These are phyloP conservation scores for Philopotamus ludificatus DNA, from an alignment of 1,140 invertebrate genomes.

Conservation along the genomic window DNA sequence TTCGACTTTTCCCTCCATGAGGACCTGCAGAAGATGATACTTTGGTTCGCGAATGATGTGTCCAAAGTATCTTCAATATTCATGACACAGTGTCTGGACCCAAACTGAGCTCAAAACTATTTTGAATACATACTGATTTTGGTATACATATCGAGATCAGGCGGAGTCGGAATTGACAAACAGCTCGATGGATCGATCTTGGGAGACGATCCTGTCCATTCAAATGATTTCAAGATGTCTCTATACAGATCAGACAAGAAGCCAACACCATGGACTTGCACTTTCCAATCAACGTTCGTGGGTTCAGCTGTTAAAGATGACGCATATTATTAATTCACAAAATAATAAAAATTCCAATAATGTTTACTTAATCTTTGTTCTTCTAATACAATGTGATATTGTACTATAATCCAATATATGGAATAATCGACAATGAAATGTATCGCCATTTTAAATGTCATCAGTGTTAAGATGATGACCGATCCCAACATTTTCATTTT, in stretches of 20 bases:
- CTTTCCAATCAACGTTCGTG: slow-evolving; percentile 37
- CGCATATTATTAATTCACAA: not conserved
- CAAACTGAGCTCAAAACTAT: too few relatives aligned
- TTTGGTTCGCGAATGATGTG: too few relatives aligned
- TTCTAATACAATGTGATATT: slow-evolving; percentile 35
- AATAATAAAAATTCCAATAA: not conserved
- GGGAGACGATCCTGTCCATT: slow-evolving; percentile 54
- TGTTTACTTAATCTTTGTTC: slow-evolving; percentile 47
- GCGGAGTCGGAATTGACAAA: slow-evolving; percentile 65
- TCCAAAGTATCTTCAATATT: too few relatives aligned
- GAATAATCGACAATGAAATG: slow-evolving; percentile 73
- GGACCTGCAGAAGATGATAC: too few relatives aligned
- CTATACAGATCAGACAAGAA: slow-evolving; percentile 63
- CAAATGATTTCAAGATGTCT: slow-evolving; percentile 62
- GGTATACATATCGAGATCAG: slow-evolving; percentile 63
- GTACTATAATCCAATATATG: slow-evolving; percentile 70
- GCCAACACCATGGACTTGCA: slow-evolving; percentile 58
- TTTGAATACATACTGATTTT: slow-evolving; percentile 57
- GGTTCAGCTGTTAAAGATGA: slow-evolving; percentile 7
- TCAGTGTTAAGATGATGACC: slow-evolving; percentile 60
- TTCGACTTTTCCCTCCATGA: too few relatives aligned
- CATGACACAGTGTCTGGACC: too few relatives aligned
- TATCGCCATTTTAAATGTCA: slow-evolving; percentile 65
- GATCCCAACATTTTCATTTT: slow-evolving; percentile 60
- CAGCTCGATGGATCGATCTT: slow-evolving; percentile 63